Evolutionary conservation across 2,113 vertebrate genomes (phyloP).

Genomic region (Nyctereutes procyonoides): DNA sequence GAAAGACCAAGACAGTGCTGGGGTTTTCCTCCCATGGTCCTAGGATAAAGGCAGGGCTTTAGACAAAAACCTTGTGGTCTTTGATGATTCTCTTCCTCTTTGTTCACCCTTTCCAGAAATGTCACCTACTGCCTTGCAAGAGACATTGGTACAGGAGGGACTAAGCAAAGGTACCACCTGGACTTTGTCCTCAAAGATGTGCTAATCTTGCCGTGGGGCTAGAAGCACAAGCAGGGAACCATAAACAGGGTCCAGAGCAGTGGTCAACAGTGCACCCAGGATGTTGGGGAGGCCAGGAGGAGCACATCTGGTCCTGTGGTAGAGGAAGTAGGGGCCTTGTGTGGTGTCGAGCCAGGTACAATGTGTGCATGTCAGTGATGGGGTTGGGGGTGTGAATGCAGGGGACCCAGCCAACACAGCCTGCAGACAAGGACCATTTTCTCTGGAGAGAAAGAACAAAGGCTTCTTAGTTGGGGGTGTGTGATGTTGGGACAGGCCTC

Average conservation of each 20-base stretch:
- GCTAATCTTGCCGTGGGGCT: background rate
- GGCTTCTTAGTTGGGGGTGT: accelerated
- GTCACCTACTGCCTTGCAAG: accelerated
- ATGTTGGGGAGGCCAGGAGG: accelerated
- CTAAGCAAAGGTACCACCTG: background rate
- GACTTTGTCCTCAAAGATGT: background rate
- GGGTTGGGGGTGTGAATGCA: no score
- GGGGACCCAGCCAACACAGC: background rate
- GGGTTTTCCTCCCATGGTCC: accelerated
- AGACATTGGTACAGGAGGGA: background rate
- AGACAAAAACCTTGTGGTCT: background rate
- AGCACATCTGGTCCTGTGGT: accelerated
- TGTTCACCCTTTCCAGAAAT: background rate
- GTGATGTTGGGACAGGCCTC: background rate
- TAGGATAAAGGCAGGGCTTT: background rate
- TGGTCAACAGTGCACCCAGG: accelerated
- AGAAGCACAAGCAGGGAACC: accelerated
- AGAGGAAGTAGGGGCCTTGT: no score
- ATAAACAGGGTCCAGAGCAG: accelerated
- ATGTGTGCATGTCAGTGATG: background rate
- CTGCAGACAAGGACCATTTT: background rate
- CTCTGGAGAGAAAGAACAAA: background rate
- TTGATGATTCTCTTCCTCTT: background rate
- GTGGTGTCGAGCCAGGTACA: accelerated
- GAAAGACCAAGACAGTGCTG: background rate